A percentile compares a stretch with the other conserved stretches of the same genome.
phyloP scores from a whole-genome alignment of 1,140 invertebrate genomes.

The Drosophila ironensis region DNA sequence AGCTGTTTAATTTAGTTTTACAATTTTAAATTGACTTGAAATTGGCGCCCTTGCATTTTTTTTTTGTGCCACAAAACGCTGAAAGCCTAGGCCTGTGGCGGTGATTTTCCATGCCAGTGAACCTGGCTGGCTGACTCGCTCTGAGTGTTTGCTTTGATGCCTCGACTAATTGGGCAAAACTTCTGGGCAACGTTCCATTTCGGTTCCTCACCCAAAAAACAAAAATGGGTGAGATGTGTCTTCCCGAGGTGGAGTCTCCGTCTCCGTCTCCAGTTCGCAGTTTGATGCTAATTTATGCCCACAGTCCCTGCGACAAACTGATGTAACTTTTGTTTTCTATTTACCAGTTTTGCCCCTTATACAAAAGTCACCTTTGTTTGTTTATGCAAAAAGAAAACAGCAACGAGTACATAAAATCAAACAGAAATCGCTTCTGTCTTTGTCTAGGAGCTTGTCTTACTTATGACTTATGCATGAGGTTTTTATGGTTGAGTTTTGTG shows the following conservation, averaged over 20 bases:
- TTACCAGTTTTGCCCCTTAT: conserved; percentile 35
- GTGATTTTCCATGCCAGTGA: conserved; percentile 73
- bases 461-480: conserved; percentile 73
- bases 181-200: conserved; percentile 44
- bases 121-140: conserved; percentile 33
- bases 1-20: too few relatives aligned
- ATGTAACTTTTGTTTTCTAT: conserved; percentile 77
- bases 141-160: conserved; percentile 31
- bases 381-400: conserved; percentile 64
- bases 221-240: conserved; percentile 42
- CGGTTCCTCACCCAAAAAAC: background rate
- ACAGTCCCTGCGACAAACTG: conserved; percentile 50
- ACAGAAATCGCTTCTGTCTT: conserved; percentile 37
- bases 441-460: conserved; percentile 41
- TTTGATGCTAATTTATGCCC: conserved; percentile 68
- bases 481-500: conserved; percentile 30
- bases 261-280: conserved; percentile 4
- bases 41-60: background rate
- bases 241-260: conserved; percentile 13
- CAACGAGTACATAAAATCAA: conserved; percentile 40
- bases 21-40: too few relatives aligned
- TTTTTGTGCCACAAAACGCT: background rate
- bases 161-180: conserved; percentile 66
- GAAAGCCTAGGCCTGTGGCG: conserved; percentile 7
- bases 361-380: conserved; percentile 67